Evolutionary conservation across 2,888 invertebrate species (phyloP).

Genomic region (Linnaemya vulpina): DNA sequence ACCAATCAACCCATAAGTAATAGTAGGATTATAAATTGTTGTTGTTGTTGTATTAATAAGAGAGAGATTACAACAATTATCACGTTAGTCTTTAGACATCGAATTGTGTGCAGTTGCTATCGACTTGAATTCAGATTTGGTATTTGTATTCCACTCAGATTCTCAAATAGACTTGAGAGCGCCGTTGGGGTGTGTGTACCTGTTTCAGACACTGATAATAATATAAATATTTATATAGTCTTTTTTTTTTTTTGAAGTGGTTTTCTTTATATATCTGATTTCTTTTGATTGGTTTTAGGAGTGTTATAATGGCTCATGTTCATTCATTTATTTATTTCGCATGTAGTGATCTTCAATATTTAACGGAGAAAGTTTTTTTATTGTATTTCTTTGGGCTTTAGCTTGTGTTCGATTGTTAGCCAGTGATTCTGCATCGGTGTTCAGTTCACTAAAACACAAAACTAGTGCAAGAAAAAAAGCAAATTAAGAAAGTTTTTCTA

Average conservation of each 20-base stretch:
- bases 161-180: slow-evolving; percentile 10
- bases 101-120: slow-evolving; percentile 29
- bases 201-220: slow-evolving; percentile 26
- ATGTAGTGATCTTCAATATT: slow-evolving; percentile 59
- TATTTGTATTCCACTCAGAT: slow-evolving; percentile 54
- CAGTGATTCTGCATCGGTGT: slow-evolving; percentile 47
- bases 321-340: slow-evolving; percentile 26
- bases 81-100: slow-evolving; percentile 11
- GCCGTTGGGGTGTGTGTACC: not conserved
- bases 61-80: slow-evolving; percentile 3
- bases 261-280: slow-evolving; percentile 43
- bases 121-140: slow-evolving; percentile 3
- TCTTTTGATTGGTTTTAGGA: slow-evolving; percentile 13
- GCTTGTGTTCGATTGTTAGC: slow-evolving; percentile 28
- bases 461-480: not conserved
- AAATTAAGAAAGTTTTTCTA: no score
- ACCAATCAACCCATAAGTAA: not conserved
- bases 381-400: not conserved
- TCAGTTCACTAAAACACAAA: not conserved
- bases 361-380: slow-evolving; percentile 66
- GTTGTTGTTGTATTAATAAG: not conserved
- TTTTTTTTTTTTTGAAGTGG: not conserved
- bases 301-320: slow-evolving; percentile 29
- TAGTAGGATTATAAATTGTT: slow-evolving; percentile 6
- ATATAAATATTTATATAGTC: slow-evolving; percentile 8